Evolutionary conservation across 2,113 vertebrate species (phyloP), one percentile per base, ranked within the genome.

Genomic region (Rhabdomys dilectus): DNA sequence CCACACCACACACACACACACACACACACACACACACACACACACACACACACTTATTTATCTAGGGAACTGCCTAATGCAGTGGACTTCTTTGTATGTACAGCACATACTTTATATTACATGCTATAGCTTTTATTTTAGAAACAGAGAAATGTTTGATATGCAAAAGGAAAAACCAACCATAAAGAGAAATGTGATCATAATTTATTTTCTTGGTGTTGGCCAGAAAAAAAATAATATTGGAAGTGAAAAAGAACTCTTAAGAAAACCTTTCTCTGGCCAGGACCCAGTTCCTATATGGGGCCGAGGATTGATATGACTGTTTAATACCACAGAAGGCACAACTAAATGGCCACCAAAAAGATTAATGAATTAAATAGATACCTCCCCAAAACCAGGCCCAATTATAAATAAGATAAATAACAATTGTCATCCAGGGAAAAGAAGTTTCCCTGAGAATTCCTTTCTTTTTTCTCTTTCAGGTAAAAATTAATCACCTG

Each of bases 211-310:
- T 0, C 70, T 75, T 91, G 31, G 15, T 80, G 11, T 82, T 85
- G 39, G 62, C 48, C 48, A 92, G 75, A 76, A 95, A 53, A 77
- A 31, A 80, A 77, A 62, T 31, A 60, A 48, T 73, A 93, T 56
- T 85, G 15, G 56, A 97, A 94, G 86, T 76, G 39, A 96, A 96
- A 96, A 96, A 26, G 73, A 72, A n/a, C 22, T 51, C 24, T 42
- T 12, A 91, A 64, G 73, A 64, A 92, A 85, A 58, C 89, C n/a
- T n/a, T n/a, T n/a, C n/a, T n/a, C n/a, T n/a, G n/a, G n/a, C n/a
- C n/a, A n/a, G n/a, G n/a, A n/a, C n/a, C n/a, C n/a, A n/a, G n/a
- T n/a, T n/a, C n/a, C n/a, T n/a, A n/a, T n/a, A n/a, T n/a, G n/a
- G n/a, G n/a, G n/a, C n/a, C n/a, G n/a, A n/a, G n/a, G n/a, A n/a